These are phyloP conservation scores for Penaeus chinensis DNA, from an alignment of 1,140 invertebrate species.

Conservation along the genomic window DNA sequence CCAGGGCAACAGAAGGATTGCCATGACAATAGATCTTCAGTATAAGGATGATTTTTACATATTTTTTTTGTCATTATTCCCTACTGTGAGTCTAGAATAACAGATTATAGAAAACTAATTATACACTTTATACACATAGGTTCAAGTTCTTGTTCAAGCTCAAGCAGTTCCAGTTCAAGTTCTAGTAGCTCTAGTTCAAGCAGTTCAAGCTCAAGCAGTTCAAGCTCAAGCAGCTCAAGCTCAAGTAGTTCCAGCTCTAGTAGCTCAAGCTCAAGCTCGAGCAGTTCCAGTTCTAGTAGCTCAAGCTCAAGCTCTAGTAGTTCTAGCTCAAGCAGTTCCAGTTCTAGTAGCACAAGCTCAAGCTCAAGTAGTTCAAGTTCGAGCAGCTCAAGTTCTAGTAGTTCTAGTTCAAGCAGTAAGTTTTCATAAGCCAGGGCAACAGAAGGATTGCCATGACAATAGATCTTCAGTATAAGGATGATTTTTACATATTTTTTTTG, in stretches of 20 bases:
- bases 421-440: not conserved
- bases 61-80: not conserved
- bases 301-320: not conserved
- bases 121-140: too few species aligned
- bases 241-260: too few species aligned
- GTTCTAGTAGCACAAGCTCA: not conserved
- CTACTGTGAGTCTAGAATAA: too few species aligned
- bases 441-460: too few species aligned
- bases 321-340: not conserved
- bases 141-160: not conserved
- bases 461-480: too few species aligned
- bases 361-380: conserved; percentile 1
- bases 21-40: too few species aligned
- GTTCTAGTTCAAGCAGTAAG: not conserved
- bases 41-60: too few species aligned
- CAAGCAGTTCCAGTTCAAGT: not conserved
- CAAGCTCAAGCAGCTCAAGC: not conserved
- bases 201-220: not conserved
- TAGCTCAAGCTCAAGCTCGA: not conserved
- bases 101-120: too few species aligned
- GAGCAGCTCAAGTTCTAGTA: too few species aligned
- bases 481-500: too few species aligned
- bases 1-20: too few species aligned
- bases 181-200: not conserved
- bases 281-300: too few species aligned